Base-by-base conservation (phyloP, 2,113 vertebrate species). In the Micronisus gabar region DNA sequence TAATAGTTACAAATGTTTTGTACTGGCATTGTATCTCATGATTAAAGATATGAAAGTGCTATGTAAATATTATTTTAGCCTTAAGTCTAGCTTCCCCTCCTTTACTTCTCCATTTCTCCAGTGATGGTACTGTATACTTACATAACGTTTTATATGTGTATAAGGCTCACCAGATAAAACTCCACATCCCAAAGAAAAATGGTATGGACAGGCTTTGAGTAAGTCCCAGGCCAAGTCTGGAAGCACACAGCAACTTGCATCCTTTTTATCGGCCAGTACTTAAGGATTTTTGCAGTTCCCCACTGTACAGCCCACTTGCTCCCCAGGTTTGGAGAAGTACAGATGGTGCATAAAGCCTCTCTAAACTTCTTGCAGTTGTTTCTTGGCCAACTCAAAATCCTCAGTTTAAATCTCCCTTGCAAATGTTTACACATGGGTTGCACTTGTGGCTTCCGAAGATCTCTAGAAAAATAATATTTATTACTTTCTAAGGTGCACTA, bases 401-500 rank as follows among this genome's bases (percentile, higher is more conserved):
- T 6, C 52, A 81, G 52, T 88, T 95, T 93, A 91, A 95, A 94
- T 72, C 52, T 75, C 73, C 83, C 41, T 96, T 91, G 86, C 72
- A 91, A 63, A 88, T 92, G 62, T 95, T 97, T 91, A 85, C 67
- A 80, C 58, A 52, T 47, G 73, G 88, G 84, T 94, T 81, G 61
- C 56, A 71, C 96, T 95, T 94, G 89, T 90, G 91, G 91, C 86
- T 96, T 96, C 79, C 86, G 81, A 94, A 66, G 62, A 88, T 95
- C 83, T 95, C 71, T 88, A 94, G 74, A 94, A 91, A 93, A 95
- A 83, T 67, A 92, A 22, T 93, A 93, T 88, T 93, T 97, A 88
- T 94, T 93, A 67, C 75, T 90, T 96, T 89, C 61, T 78, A 85
- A 95, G 95, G 91, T 96, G 80, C 65, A 62, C 52, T 76, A 5